Evolutionary conservation across 2,113 vertebrate species (phyloP).

Genomic region (Engystomops pustulosus): DNA sequence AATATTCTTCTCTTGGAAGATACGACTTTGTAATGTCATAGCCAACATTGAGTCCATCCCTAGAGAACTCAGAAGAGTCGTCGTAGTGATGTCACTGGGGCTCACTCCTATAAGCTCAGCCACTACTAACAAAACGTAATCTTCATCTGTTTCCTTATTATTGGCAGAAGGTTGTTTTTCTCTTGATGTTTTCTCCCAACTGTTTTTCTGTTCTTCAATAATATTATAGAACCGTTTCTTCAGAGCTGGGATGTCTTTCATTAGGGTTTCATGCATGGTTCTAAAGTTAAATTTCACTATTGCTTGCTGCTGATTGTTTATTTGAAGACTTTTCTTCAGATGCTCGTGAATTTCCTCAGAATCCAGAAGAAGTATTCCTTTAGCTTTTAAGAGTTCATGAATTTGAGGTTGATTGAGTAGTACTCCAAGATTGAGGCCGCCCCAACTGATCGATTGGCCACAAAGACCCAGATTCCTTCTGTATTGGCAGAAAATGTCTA

Average conservation of each 20-base stretch:
- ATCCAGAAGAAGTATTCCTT: slow-evolving; percentile 79
- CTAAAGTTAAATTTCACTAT: slow-evolving; percentile 79
- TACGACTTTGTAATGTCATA: slow-evolving; percentile 81
- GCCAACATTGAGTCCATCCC: slow-evolving; percentile 86
- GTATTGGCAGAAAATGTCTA: slow-evolving; percentile 83
- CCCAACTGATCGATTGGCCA: slow-evolving; percentile 87
- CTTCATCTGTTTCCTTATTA: slow-evolving; percentile 55
- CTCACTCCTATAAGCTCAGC: slow-evolving; percentile 68
- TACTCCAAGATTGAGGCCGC: slow-evolving; percentile 81
- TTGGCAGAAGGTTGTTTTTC: slow-evolving; percentile 44
- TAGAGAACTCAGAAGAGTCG: slow-evolving; percentile 69
- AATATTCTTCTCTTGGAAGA: slow-evolving; percentile 77
- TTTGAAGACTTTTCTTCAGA: slow-evolving; percentile 74
- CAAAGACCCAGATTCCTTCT: slow-evolving; percentile 79
- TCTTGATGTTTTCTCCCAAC: not conserved
- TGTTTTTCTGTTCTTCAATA: slow-evolving; percentile 67
- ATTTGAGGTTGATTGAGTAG: slow-evolving; percentile 76
- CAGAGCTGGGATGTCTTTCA: slow-evolving; percentile 71
- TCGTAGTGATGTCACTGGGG: slow-evolving; percentile 71
- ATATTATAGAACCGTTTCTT: slow-evolving; percentile 72
- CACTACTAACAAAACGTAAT: slow-evolving; percentile 72
- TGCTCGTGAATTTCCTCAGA: slow-evolving; percentile 75
- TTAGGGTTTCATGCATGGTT: slow-evolving; percentile 67
- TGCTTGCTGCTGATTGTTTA: slow-evolving; percentile 78
- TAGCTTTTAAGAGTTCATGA: slow-evolving; percentile 76